phyloP scores from a whole-genome alignment of 2,888 invertebrate species.

The Rhagium mordax region DNA sequence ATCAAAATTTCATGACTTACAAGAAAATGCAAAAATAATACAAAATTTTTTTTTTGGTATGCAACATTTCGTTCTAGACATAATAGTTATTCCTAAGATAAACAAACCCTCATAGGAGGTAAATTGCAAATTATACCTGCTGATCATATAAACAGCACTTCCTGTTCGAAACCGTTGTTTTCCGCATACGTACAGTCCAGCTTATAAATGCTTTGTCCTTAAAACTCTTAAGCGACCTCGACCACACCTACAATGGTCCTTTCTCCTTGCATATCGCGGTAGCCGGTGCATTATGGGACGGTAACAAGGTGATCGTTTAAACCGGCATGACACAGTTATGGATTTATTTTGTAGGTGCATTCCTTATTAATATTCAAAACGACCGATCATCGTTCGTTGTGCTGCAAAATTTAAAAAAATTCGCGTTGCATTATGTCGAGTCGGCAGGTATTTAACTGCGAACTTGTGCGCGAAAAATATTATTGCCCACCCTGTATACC shows the following conservation, averaged over 20 bases:
- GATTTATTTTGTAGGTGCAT: background rate
- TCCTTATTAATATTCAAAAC: background rate
- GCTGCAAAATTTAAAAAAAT: no score
- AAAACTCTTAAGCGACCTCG: slow-evolving; percentile 19
- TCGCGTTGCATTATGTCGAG: no score
- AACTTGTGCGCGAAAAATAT: no score
- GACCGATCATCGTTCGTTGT: no score
- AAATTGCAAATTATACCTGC: background rate
- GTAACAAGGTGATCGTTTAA: background rate
- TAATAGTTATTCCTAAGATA: background rate
- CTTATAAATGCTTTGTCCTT: slow-evolving; percentile 1
- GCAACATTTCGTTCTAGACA: no score
- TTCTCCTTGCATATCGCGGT: background rate
- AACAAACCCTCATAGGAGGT: no score
- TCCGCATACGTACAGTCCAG: slow-evolving; percentile 1
- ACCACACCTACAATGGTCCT: background rate
- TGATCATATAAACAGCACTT: background rate
- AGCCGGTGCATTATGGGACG: slow-evolving; percentile 2
- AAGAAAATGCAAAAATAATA: no score
- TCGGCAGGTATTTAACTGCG: no score
- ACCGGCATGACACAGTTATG: background rate
- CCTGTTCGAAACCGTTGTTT: slow-evolving; percentile 14
- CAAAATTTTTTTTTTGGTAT: no score
- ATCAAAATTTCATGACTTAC: no score
- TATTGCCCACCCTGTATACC: no score